phyloP scores from a whole-genome alignment of 2,888 invertebrate species.

The Brachynemurus nebulosus region DNA sequence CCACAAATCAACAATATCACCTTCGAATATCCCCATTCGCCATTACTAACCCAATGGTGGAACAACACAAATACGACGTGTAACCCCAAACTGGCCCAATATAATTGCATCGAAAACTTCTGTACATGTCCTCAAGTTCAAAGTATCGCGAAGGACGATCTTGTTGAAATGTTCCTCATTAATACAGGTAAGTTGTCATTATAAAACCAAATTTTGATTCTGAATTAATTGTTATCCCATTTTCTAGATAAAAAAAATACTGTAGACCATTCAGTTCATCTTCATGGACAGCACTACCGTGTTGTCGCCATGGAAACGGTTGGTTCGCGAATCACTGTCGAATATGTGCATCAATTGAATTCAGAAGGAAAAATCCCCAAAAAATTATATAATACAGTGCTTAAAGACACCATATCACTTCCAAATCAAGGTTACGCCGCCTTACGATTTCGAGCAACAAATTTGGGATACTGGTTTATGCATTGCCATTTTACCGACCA shows the following conservation, averaged over 20 bases:
- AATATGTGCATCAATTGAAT: conserved; percentile 25
- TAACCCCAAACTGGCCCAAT: conserved; percentile 18
- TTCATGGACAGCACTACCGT: conserved; percentile 30
- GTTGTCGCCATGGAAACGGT: conserved; percentile 27
- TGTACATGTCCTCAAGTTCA: conserved; percentile 30
- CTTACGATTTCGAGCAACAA: conserved; percentile 32
- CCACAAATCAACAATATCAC: conserved; percentile 32
- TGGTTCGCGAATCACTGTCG: conserved; percentile 23
- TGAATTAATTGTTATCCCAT: too few relatives aligned
- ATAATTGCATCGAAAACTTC: conserved; percentile 25
- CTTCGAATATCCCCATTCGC: conserved; percentile 27
- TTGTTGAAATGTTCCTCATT: conserved; percentile 31
- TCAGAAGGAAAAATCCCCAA: conserved; percentile 25
- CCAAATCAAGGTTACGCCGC: conserved; percentile 34
- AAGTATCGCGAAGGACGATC: conserved; percentile 22
- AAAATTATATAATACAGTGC: conserved; percentile 26
- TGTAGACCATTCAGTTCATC: conserved; percentile 30
- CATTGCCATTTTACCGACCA: conserved; percentile 35
- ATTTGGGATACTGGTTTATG: conserved; percentile 33
- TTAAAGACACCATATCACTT: conserved; percentile 34
- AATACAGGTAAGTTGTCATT: conserved; percentile 29
- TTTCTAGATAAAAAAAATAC: conserved; percentile 17
- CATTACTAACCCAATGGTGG: conserved; percentile 30
- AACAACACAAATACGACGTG: conserved; percentile 24
- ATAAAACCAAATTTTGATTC: too few relatives aligned